Evolutionary conservation across 2,797 vertebrate genomes (phyloP).

Genomic region (Tapirus indicus): DNA sequence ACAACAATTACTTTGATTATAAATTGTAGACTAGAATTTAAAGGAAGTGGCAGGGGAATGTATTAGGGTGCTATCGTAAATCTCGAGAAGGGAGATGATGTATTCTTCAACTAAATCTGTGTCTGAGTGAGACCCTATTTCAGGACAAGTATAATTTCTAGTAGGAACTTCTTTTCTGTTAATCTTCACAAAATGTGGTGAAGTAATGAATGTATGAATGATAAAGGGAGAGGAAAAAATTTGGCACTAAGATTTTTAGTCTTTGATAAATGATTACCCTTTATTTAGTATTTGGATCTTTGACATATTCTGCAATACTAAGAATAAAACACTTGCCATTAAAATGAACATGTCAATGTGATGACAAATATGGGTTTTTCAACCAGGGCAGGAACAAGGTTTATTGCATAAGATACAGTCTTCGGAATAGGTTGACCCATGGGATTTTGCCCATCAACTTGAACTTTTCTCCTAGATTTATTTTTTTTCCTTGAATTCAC

Average conservation of each 20-base stretch:
- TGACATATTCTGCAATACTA: not conserved
- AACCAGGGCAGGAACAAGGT: not conserved
- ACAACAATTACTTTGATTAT: not conserved
- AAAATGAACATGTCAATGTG: not conserved
- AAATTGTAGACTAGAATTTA: not conserved
- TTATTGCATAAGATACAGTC: not conserved
- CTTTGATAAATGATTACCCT: not conserved
- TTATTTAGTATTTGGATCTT: not conserved
- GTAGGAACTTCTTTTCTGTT: not conserved
- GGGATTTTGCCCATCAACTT: not conserved
- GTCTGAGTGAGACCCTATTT: not conserved
- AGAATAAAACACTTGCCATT: not conserved
- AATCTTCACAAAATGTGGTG: not conserved
- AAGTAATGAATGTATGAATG: not conserved
- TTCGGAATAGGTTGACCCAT: not conserved
- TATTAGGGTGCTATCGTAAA: not conserved
- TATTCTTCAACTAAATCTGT: not conserved
- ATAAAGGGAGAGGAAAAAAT: not conserved
- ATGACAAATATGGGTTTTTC: not conserved
- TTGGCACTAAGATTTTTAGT: not conserved
- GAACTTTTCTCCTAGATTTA: not conserved
- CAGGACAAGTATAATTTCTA: not conserved
- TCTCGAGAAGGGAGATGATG: not conserved
- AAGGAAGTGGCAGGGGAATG: not conserved
- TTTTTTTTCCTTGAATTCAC: not conserved